Evolutionary conservation across 2,113 vertebrate species (phyloP).

Genomic region (Paramisgurnus dabryanus): DNA sequence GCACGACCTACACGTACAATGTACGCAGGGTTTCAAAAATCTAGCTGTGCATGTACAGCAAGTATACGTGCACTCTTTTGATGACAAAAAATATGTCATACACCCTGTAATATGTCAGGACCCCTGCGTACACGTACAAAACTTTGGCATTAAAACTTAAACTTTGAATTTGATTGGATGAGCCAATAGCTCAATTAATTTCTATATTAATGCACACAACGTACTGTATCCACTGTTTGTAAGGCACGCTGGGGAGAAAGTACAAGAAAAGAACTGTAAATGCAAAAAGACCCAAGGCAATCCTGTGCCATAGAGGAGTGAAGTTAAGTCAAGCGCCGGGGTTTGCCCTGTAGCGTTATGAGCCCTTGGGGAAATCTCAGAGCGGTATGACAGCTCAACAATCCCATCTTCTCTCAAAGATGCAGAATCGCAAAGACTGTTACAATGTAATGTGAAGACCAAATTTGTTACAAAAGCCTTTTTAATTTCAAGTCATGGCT

Average conservation of each 20-base stretch:
- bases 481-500: not conserved
- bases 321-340: slow-evolving; percentile 6
- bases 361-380: slow-evolving; percentile 23
- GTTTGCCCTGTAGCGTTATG: slow-evolving; percentile 33
- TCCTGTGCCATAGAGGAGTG: not conserved
- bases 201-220: not conserved
- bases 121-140: no score
- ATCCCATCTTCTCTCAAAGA: slow-evolving; percentile 2
- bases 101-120: no score
- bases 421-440: not conserved
- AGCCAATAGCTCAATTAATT: not conserved
- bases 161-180: no score
- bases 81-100: no score
- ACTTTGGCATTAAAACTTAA: no score
- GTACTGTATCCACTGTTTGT: not conserved
- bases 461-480: no score
- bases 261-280: slow-evolving; percentile 19
- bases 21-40: no score
- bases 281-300: slow-evolving; percentile 23
- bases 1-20: no score
- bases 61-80: no score
- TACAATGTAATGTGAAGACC: no score
- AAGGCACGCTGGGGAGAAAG: not conserved
- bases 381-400: slow-evolving; percentile 28
- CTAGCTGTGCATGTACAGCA: no score